Percentiles rank a stretch among this genome's conserved stretches.
These are phyloP conservation scores for Dendrocincla fuliginosa DNA, from an alignment of 2,797 vertebrate genomes.

Conservation along the genomic window DNA sequence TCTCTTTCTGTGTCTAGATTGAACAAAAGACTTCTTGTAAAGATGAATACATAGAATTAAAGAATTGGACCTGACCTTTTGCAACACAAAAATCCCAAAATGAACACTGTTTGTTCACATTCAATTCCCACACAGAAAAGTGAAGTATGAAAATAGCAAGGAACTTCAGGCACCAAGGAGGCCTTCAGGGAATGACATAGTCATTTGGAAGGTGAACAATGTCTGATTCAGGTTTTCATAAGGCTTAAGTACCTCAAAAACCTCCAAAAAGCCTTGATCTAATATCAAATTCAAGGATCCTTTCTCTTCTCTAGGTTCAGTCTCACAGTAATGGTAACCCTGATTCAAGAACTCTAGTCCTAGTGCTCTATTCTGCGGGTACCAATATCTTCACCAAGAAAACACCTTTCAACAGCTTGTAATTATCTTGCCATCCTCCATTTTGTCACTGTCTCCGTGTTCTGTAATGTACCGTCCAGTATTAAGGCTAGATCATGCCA, in stretches of 20 bases:
- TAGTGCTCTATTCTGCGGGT: neutral
- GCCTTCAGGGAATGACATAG: conserved; percentile 8
- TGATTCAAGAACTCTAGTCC: neutral
- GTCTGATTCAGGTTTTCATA: conserved; percentile 12
- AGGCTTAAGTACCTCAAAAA: neutral
- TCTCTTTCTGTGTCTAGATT: neutral
- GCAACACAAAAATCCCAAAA: neutral
- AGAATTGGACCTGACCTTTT: conserved; percentile 32
- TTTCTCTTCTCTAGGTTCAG: neutral
- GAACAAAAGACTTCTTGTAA: conserved; percentile 33
- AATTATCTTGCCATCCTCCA: neutral
- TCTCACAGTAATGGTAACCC: neutral
- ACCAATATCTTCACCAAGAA: neutral
- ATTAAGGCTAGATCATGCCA: neutral
- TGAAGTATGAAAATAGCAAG: neutral
- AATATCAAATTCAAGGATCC: neutral
- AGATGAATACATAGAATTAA: neutral
- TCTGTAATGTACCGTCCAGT: neutral
- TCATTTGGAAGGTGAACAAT: conserved; percentile 24
- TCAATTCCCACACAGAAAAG: neutral
- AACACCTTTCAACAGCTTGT: neutral
- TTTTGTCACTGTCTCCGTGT: neutral
- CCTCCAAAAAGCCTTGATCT: neutral
- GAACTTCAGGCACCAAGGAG: neutral
- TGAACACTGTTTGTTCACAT: conserved; percentile 34